These are phyloP conservation scores for Sylvietta virens DNA, from an alignment of 2,113 vertebrate genomes.

Conservation along the genomic window DNA sequence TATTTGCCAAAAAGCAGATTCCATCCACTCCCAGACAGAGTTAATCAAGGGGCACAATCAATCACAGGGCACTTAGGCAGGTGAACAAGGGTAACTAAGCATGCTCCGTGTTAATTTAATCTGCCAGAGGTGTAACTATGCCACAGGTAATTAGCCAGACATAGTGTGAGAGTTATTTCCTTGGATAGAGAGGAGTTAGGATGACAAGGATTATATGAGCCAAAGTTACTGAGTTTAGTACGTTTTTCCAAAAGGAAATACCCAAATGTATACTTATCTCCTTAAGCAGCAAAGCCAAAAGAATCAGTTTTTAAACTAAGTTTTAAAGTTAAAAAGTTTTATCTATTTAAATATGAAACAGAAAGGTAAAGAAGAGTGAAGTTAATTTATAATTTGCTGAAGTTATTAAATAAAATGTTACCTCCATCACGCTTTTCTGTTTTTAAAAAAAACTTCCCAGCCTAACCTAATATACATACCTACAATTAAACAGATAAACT, in stretches of 20 bases:
- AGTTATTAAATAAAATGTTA: slow-evolving; percentile 82
- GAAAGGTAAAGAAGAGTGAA: slow-evolving; percentile 70
- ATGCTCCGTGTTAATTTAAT: slow-evolving; percentile 66
- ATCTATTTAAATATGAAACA: slow-evolving; percentile 64
- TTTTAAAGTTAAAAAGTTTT: slow-evolving; percentile 56
- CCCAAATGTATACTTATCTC: slow-evolving; percentile 60
- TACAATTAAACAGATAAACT: slow-evolving; percentile 85
- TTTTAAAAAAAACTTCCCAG: slow-evolving; percentile 81
- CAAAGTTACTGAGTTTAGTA: slow-evolving; percentile 37
- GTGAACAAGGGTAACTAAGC: background rate
- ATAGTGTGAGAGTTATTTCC: slow-evolving; percentile 18
- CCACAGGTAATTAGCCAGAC: slow-evolving; percentile 25
- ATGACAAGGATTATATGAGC: background rate
- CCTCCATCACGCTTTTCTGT: slow-evolving; percentile 80
- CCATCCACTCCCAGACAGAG: slow-evolving; percentile 34
- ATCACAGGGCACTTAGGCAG: slow-evolving; percentile 38
- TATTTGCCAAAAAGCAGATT: slow-evolving; percentile 58
- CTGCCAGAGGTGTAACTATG: slow-evolving; percentile 45
- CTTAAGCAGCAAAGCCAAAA: slow-evolving; percentile 75
- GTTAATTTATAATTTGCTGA: slow-evolving; percentile 75
- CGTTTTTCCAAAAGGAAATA: slow-evolving; percentile 54
- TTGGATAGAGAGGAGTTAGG: slow-evolving; percentile 7
- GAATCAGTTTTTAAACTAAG: slow-evolving; percentile 59
- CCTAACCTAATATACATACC: slow-evolving; percentile 84
- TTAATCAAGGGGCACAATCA: slow-evolving; percentile 22